phyloP scores from a whole-genome alignment of 1,140 invertebrate species.

The Oreohelix idahoensis region DNA sequence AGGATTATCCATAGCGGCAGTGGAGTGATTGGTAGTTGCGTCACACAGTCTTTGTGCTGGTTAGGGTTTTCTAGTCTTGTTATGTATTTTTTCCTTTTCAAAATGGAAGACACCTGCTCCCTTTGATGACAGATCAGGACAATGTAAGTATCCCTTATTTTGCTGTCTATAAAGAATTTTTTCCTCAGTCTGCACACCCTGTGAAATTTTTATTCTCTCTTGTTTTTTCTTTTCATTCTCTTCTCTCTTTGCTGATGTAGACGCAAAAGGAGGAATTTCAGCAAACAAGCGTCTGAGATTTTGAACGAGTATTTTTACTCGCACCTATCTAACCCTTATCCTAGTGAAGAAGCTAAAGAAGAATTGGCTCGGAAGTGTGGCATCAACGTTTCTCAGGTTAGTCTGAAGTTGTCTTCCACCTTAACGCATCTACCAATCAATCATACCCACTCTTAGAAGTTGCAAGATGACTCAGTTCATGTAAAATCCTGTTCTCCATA shows the following conservation, averaged over 20 bases:
- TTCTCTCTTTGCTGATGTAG: no score
- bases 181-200: conserved; percentile 1
- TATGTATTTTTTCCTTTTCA: not conserved
- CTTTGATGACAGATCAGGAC: conserved; percentile 16
- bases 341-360: conserved; percentile 99
- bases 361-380: conserved; percentile 99
- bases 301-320: conserved; percentile 99
- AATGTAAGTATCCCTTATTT: conserved; percentile 17
- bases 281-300: conserved; percentile 99
- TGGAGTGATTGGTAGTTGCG: conserved; percentile 18
- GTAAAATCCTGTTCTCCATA: no score
- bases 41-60: not conserved
- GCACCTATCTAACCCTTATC: conserved; percentile 99
- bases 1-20: no score
- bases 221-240: no score
- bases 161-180: conserved; percentile 11
- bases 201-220: not conserved
- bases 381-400: conserved; percentile 95
- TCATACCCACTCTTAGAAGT: not conserved
- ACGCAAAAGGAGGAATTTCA: conserved; percentile 98
- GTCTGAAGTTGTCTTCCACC: conserved; percentile 25
- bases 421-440: conserved; percentile 15
- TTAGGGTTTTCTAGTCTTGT: not conserved
- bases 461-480: not conserved
- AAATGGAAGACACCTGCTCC: no score